These are phyloP conservation scores for Charadrius vociferus DNA, from an alignment of 2,113 vertebrate genomes.

Conservation along the genomic window DNA sequence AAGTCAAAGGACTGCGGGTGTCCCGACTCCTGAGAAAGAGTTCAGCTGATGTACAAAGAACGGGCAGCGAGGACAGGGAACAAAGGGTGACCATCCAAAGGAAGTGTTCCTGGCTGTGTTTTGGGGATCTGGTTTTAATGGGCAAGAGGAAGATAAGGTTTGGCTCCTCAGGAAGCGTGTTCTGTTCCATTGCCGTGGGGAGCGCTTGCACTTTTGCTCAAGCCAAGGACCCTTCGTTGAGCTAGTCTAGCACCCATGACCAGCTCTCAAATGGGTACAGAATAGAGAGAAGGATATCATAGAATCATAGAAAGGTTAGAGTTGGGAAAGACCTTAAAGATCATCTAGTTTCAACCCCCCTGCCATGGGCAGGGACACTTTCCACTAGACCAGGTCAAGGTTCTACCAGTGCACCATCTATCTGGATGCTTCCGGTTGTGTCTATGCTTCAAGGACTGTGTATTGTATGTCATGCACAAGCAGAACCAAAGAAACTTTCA, in stretches of 20 bases:
- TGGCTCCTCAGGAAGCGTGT: background rate
- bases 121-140: background rate
- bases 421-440: background rate
- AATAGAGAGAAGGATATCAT: background rate
- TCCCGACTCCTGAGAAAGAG: background rate
- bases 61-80: background rate
- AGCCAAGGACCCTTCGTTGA: background rate
- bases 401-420: background rate
- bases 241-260: background rate
- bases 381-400: background rate
- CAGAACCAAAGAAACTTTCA: background rate
- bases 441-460: background rate
- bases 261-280: background rate
- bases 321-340: background rate
- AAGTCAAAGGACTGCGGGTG: fast-evolving
- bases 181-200: background rate
- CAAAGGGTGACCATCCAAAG: background rate
- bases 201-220: background rate
- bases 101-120: background rate
- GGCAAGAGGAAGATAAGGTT: background rate
- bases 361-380: background rate
- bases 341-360: background rate
- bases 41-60: background rate
- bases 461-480: background rate
- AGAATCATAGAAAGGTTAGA: background rate